A percentile compares a stretch with the other conserved stretches of the same genome.
phyloP scores from a whole-genome alignment of 2,113 vertebrate species.

The Macaca mulatta region DNA sequence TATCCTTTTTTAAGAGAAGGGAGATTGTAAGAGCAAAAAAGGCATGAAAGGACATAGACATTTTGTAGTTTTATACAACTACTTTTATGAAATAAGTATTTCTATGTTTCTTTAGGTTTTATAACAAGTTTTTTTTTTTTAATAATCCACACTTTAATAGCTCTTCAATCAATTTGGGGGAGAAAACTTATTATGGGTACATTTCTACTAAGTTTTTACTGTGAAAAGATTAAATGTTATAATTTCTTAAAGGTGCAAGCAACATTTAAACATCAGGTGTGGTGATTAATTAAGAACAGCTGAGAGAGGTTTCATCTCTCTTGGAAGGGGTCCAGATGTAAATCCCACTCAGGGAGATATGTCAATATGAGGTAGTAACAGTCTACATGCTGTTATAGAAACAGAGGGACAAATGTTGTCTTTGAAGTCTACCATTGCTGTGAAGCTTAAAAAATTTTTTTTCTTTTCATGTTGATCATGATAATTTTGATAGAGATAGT shows the following conservation, averaged over 20 bases:
- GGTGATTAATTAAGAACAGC: not conserved
- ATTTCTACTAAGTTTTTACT: constrained; percentile 27
- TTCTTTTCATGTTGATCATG: not conserved
- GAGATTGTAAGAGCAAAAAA: not conserved
- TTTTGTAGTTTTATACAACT: not conserved
- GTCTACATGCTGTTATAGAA: constrained; percentile 4
- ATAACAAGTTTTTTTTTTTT: not conserved
- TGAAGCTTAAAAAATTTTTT: not conserved
- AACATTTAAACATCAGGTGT: not conserved
- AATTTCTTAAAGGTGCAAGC: not conserved
- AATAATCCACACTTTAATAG: not conserved
- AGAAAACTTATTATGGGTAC: not conserved
- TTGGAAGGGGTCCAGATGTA: not conserved
- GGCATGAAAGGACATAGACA: not conserved
- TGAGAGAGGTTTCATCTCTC: not conserved
- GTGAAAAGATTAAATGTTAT: not conserved
- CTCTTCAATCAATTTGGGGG: not conserved
- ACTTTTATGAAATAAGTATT: not conserved
- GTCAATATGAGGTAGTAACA: not conserved
- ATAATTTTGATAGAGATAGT: not conserved
- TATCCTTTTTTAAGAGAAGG: not conserved
- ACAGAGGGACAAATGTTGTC: constrained; percentile 45
- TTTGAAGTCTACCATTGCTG: constrained; percentile 37
- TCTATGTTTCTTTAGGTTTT: not conserved
- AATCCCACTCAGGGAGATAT: not conserved